These are phyloP conservation scores for Lithophane semibrunnea DNA, from an alignment of 2,888 invertebrate species.

Conservation along the genomic window DNA sequence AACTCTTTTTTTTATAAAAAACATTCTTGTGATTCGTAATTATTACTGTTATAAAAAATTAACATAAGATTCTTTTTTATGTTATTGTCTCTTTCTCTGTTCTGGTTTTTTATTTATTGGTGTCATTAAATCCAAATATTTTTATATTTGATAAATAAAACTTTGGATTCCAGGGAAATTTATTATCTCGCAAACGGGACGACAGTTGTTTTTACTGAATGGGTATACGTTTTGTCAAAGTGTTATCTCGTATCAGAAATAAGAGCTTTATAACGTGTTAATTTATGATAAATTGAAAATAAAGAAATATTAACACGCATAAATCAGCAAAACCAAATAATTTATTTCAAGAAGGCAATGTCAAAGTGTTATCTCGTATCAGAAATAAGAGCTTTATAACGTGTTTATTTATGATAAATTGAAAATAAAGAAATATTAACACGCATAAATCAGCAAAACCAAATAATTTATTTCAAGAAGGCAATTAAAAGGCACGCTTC, in stretches of 20 bases:
- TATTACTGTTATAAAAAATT: not conserved
- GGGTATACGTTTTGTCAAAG: slow-evolving; percentile 64
- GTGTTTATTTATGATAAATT: slow-evolving; percentile 23
- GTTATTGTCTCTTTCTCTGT: not conserved
- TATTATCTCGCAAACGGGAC: slow-evolving; percentile 42
- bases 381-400: slow-evolving; percentile 43
- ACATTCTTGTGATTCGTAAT: not conserved
- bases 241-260: slow-evolving; percentile 54
- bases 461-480: too few relatives aligned
- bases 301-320: too few relatives aligned
- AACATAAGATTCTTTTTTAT: not conserved
- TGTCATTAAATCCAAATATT: not conserved
- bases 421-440: too few relatives aligned
- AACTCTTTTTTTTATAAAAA: not conserved
- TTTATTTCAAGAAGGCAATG: too few relatives aligned
- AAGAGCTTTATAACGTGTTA: slow-evolving; percentile 9
- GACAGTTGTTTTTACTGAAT: slow-evolving; percentile 64
- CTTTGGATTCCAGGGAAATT: not conserved
- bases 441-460: too few relatives aligned
- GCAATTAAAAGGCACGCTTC: too few relatives aligned
- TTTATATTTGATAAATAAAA: not conserved
- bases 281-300: not conserved
- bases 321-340: too few relatives aligned
- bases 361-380: slow-evolving; percentile 48
- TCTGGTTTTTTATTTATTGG: not conserved